A percentile compares a stretch with the other conserved stretches of the same genome.
These are phyloP conservation scores for Leptinotarsa haldemani DNA, from an alignment of 2,888 invertebrate genomes.

Conservation along the genomic window DNA sequence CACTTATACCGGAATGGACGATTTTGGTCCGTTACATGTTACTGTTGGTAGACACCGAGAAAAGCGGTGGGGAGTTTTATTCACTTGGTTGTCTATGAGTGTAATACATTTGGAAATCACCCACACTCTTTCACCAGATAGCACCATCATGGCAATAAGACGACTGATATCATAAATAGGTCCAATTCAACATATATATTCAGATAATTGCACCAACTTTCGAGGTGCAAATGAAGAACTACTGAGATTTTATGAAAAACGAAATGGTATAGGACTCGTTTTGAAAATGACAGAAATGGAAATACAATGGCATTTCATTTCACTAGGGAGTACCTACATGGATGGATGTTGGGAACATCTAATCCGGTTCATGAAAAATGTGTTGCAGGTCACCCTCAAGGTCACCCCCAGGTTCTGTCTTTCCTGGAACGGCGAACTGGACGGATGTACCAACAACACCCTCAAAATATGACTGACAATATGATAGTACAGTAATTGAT, in stretches of 20 bases:
- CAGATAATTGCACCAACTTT: neutral
- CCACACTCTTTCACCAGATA: slow-evolving; percentile 22
- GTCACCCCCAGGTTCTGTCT: no score
- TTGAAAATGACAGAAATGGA: neutral
- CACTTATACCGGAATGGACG: neutral
- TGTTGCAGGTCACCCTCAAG: slow-evolving; percentile 11
- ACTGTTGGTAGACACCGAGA: neutral
- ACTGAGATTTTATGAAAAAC: neutral
- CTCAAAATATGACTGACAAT: no score
- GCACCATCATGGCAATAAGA: slow-evolving; percentile 14
- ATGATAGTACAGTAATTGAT: no score
- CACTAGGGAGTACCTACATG: slow-evolving; percentile 19
- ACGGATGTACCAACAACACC: no score
- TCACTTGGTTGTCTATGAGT: slow-evolving; percentile 18
- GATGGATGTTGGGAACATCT: slow-evolving; percentile 19
- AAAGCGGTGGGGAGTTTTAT: slow-evolving; percentile 14
- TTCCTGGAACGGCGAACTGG: no score
- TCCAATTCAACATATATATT: neutral
- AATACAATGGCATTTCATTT: slow-evolving; percentile 8
- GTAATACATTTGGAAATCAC: slow-evolving; percentile 26
- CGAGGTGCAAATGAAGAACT: neutral
- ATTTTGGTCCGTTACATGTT: slow-evolving; percentile 1
- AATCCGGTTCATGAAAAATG: slow-evolving; percentile 15
- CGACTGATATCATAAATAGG: slow-evolving; percentile 17
- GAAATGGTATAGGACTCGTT: no score